Evolutionary conservation across 2,797 vertebrate species (phyloP), one percentile per base, ranked within the genome.

Genomic region (Neopelma chrysocephalum): DNA sequence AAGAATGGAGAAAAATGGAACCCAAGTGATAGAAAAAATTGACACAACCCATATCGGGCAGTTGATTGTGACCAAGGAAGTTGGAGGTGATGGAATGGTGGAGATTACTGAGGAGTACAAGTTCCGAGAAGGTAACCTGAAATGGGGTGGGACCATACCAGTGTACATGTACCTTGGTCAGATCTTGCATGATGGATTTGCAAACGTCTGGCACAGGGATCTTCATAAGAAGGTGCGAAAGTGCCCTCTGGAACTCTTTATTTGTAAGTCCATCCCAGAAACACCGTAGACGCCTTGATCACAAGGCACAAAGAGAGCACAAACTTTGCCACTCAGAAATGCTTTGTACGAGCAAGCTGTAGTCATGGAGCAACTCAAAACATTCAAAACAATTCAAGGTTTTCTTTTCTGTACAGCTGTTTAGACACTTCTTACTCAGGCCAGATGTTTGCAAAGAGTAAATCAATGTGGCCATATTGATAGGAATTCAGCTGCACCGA

Each of bases 51-150:
- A 98, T 7, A 80, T 99, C 26, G 99, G 99, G 34, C 98, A 98
- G 93, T 53, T 98, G 98, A 97, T 99, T 71, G 84, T 99, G 96
- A 99, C 99, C 94, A 99, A 99, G 94, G 72, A 98, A 93, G 86
- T 98, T 12, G 98, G 98, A 64, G 92, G 95, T 42, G 91, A 98
- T 61, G 97, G 96, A 32, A 97, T 98, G n/a, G 95, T 96, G 14
- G 97, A 99, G 53, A 98, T 99, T 95, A 99, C 98, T 2, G 97
- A 98, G 26, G 96, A 98, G 9, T 99, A 99, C 98, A 99, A 99
- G 97, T 99, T 99, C 87, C 96, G 98, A 70, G 99, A 99, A 98
- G 99, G 99, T 99, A 97, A 97, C 61, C 88, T 48, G 48, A 82
- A 93, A 48, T 48, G 21, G 6, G 2, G 2, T 69, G 61, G 29